phyloP scores from a whole-genome alignment of 2,797 vertebrate species.

The Chrysolophus pictus region DNA sequence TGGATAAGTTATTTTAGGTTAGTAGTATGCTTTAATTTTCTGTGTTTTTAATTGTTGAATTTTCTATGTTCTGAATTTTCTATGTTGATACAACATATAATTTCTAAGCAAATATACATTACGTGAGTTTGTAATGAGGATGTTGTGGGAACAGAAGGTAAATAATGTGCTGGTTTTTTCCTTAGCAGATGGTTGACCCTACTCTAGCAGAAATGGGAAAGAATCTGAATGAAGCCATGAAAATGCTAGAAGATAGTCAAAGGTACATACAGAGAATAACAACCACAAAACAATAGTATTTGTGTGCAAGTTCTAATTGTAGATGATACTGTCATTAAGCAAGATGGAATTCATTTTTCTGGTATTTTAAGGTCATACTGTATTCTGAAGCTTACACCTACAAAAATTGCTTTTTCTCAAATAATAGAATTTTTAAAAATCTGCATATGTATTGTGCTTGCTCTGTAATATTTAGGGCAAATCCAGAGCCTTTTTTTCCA shows the following conservation, averaged over 20 bases:
- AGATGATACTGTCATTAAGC: not conserved
- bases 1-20: not conserved
- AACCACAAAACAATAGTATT: not conserved
- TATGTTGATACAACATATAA: not conserved
- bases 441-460: not conserved
- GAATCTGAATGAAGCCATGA: slow-evolving; percentile 94
- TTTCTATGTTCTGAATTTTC: not conserved
- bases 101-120: not conserved
- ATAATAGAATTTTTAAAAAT: not conserved
- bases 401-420: not conserved
- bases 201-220: slow-evolving; percentile 90
- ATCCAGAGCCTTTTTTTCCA: not conserved
- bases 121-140: not conserved
- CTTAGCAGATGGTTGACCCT: slow-evolving; percentile 85
- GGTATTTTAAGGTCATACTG: not conserved
- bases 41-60: not conserved
- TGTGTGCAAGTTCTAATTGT: not conserved
- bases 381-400: not conserved
- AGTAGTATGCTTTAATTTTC: not conserved
- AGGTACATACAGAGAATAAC: slow-evolving; percentile 75
- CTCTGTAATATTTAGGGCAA: not conserved
- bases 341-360: not conserved
- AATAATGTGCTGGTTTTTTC: not conserved
- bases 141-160: not conserved
- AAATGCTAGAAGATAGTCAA: slow-evolving; percentile 88